A percentile compares a stretch with the other conserved stretches of the same genome.
Evolutionary conservation across 2,797 vertebrate genomes (phyloP).

Genomic region (Chaetodon trifasciatus): DNA sequence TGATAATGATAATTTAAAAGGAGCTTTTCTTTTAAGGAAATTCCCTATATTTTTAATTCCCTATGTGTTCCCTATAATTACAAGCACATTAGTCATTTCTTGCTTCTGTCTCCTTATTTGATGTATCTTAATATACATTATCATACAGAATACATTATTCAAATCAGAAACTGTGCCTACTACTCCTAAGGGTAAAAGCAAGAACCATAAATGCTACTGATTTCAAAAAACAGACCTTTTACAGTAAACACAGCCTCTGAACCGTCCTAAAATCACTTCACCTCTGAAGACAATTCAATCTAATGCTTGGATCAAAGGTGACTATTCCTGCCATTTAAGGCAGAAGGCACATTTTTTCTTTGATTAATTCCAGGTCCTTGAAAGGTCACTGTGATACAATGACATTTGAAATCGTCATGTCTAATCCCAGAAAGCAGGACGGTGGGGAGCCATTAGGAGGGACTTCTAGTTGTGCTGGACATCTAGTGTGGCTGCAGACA

Average conservation of each 20-base stretch:
- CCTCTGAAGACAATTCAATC: constrained; percentile 47
- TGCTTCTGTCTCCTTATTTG: neutral
- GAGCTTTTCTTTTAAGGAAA: neutral
- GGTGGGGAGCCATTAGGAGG: constrained; percentile 65
- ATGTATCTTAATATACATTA: neutral
- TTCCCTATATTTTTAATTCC: no score
- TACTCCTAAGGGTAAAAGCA: neutral
- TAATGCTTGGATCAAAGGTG: constrained; percentile 70
- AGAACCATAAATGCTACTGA: neutral
- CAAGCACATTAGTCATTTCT: neutral
- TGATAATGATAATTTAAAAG: neutral
- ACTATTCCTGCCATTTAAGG: constrained; percentile 74
- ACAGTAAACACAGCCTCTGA: constrained; percentile 17
- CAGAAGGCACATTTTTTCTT: constrained; percentile 57
- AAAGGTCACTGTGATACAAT: constrained; percentile 79
- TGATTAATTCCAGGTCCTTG: constrained; percentile 80
- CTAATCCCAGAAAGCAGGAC: constrained; percentile 60
- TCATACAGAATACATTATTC: neutral
- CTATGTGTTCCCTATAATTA: neutral
- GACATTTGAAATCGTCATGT: constrained; percentile 81
- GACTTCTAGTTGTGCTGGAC: constrained; percentile 36
- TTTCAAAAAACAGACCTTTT: constrained; percentile 9
- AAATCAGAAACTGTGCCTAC: neutral
- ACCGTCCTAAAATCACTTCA: constrained; percentile 22
- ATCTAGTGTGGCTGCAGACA: constrained; percentile 46